Evolutionary conservation across 2,113 vertebrate genomes (phyloP).

Genomic region (Cyprinus carpio): DNA sequence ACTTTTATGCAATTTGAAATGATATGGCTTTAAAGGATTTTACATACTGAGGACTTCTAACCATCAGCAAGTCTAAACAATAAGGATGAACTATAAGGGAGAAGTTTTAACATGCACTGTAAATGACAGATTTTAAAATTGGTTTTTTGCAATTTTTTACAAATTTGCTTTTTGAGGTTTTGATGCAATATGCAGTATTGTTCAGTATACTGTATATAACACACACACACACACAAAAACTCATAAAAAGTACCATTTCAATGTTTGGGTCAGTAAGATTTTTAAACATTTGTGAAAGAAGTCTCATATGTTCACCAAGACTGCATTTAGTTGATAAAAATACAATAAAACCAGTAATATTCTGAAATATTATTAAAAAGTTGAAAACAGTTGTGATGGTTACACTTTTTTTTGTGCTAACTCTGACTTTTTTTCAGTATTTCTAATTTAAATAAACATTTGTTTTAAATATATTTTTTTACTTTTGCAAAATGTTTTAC

Average conservation of each 20-base stretch:
- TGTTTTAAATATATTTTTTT: background rate
- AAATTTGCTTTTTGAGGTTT: no score
- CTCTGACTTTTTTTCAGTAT: background rate
- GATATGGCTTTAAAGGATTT: slow-evolving; percentile 29
- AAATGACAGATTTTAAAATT: no score
- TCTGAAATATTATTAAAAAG: background rate
- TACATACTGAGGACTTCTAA: background rate
- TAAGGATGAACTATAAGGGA: no score
- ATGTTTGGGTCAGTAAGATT: background rate
- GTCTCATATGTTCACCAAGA: background rate
- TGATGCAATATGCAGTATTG: background rate
- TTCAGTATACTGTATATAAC: background rate
- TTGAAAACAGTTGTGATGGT: background rate
- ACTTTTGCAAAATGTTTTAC: no score
- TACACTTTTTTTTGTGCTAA: background rate
- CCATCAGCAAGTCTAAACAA: slow-evolving; percentile 2
- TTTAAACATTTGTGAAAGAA: background rate
- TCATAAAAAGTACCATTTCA: background rate
- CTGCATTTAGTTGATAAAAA: background rate
- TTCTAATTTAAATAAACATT: background rate
- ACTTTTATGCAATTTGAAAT: slow-evolving; percentile 18
- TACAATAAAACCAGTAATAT: background rate
- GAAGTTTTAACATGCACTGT: no score
- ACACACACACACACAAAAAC: background rate
- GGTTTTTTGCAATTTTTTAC: no score